Evolutionary conservation across 2,888 invertebrate species (phyloP), one percentile per base, ranked within the genome.

Genomic region (Eristalis intricaria): DNA sequence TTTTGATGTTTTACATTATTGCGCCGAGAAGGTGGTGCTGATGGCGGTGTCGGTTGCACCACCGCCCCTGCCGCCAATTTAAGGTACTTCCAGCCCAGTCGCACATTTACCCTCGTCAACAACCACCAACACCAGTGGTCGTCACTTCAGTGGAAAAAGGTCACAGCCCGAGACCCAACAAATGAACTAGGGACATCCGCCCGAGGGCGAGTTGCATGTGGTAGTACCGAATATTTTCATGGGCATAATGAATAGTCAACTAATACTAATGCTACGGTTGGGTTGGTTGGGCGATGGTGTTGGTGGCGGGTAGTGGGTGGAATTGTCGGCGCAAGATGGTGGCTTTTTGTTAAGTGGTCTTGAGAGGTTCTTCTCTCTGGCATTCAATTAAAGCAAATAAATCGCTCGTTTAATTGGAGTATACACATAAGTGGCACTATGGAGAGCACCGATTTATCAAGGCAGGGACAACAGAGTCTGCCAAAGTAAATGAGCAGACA

Each of bases 301-400:
- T 50, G 22, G 19, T 63, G 22, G n/a, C 2, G 66, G n/a, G 65
- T n/a, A 13, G 5, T 61, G n/a, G 65, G 22, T 19, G 32, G 19
- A 19, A 15, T n/a, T 63, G 63, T n/a, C 38, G 26, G 29, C 19
- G 15, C 68, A 64, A 69, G 60, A 60, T 60, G 76, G 76, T 73
- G 73, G 81, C 81, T 77, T 85, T 81, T 65, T 69, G 77, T 77
- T 85, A 82, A 85, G 81, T 77, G 85, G 85, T 81, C 73, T 75
- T 73, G 60, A 69, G 71, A 40, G 81, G 43, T 77, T 64, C 68
- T 69, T 64, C 38, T 64, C 60, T 40, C 40, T 38, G 69, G 69
- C 56, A 81, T 77, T 85, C 81, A 85, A 85, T 81, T 85, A 69
- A 69, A 77, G 68, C 68, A 81, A 76, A 77, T 85, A 85, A 85